Base-by-base conservation (phyloP, 2,888 invertebrate genomes). In the Mimumesa dahlbomi region DNA sequence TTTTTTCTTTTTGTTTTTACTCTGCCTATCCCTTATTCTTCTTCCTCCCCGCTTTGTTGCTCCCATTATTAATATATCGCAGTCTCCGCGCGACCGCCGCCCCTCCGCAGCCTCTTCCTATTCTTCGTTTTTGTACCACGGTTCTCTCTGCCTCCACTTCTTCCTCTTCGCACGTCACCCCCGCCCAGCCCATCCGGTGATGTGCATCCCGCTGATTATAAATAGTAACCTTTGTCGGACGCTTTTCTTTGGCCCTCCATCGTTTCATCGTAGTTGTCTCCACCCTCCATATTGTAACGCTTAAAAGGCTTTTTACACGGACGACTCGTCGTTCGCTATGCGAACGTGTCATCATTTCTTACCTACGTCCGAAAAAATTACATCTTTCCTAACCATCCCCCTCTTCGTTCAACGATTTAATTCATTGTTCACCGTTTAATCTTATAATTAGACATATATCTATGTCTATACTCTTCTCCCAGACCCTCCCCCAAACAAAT, bases 171-270 rank as follows among this genome's bases (percentile, higher is more conserved):
- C 42, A 43, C 62, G 61, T 79, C 79, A 79, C 73, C 74, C 77
- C 72, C 76, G 68, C 74, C 45, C 43, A 52, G 45, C 14, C 45
- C 81, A 73, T 80, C 75, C 78, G 81, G 75, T 69, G 69, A 52
- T 77, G 70, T 61, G 64, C 66, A 68, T 53, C 58, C 65, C 70
- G 57, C 74, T 81, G 85, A 87, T 86, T 88, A 88, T 88, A 88
- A 87, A 88, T 88, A 88, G 87, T 87, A 86, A 85, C 81, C 87
- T 88, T 88, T 88, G 87, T 87, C 87, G 86, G 82, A 79, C 78
- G 75, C 73, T 82, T 83, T 84, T 85, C 81, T 84, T 84, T 83
- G 83, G 79, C 71, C 74, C 71, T 77, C 76, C 81, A 73, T 75
- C 70, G 74, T 74, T 76, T 62, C 76, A 72, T 73, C 73, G 73